phyloP scores from a whole-genome alignment of 2,113 vertebrate species.

The Hydrolagus affinis region DNA sequence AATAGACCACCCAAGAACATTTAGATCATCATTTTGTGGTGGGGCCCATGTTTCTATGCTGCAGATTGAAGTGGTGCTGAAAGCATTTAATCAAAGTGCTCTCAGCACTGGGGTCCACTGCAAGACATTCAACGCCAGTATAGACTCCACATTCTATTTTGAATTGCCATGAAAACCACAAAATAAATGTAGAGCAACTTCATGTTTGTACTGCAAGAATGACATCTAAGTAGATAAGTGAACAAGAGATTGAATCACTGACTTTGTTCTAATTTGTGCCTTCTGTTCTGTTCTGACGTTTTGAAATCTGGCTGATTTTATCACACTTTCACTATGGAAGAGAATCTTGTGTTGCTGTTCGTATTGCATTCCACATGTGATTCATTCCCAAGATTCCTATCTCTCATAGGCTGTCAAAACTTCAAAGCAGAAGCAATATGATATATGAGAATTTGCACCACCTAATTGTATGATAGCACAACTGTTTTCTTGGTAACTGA shows the following conservation, averaged over 20 bases:
- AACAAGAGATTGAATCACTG: neutral
- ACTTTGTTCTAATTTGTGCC: constrained; percentile 14
- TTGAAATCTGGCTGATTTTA: constrained; percentile 1
- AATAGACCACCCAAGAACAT: too few species aligned
- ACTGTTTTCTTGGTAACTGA: neutral
- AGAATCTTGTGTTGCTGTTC: constrained; percentile 5
- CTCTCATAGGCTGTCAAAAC: neutral
- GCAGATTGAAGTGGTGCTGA: too few species aligned
- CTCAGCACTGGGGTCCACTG: too few species aligned
- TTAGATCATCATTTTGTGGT: too few species aligned
- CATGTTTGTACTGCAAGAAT: too few species aligned
- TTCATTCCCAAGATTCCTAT: neutral
- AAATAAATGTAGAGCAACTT: too few species aligned
- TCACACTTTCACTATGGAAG: neutral
- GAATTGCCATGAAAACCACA: too few species aligned
- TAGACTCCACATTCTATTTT: too few species aligned
- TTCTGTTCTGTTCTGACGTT: neutral
- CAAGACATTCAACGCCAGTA: too few species aligned
- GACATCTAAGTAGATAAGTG: too few species aligned
- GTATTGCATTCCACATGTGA: constrained; percentile 8
- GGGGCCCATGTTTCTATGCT: too few species aligned
- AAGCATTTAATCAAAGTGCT: too few species aligned
- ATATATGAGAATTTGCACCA: neutral
- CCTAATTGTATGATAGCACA: constrained; percentile 9
- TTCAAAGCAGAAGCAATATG: constrained; percentile 17